These are phyloP conservation scores for Pyrgus malvae DNA, from an alignment of 2,888 invertebrate genomes.

Conservation along the genomic window DNA sequence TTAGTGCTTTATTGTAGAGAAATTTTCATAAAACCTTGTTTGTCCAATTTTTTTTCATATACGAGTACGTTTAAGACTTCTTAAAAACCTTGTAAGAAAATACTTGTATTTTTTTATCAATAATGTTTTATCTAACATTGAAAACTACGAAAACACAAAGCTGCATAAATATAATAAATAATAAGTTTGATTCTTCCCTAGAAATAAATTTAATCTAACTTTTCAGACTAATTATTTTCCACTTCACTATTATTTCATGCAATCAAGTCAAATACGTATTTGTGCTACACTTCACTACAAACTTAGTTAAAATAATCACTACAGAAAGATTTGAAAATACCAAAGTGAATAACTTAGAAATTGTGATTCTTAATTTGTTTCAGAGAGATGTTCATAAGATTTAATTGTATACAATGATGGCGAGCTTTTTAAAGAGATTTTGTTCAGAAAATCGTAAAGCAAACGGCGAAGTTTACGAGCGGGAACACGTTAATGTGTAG, in stretches of 20 bases:
- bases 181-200: background rate
- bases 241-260: background rate
- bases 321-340: conserved; percentile 5
- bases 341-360: conserved; percentile 16
- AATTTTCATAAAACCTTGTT: too few relatives aligned
- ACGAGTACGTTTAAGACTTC: too few relatives aligned
- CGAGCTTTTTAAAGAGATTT: conserved; percentile 25
- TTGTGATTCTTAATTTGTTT: conserved; percentile 15
- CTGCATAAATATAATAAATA: too few relatives aligned
- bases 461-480: conserved; percentile 28
- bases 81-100: too few relatives aligned
- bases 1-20: too few relatives aligned
- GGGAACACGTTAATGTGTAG: conserved; percentile 26
- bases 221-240: background rate
- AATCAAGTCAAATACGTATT: conserved; percentile 5
- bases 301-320: background rate
- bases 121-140: too few relatives aligned
- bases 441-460: conserved; percentile 28
- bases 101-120: too few relatives aligned
- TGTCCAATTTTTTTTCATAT: too few relatives aligned
- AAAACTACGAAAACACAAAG: too few relatives aligned
- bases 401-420: conserved; percentile 27
- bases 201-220: background rate
- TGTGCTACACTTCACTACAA: background rate
- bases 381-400: conserved; percentile 12